Conservation (phyloP, 2,113 vertebrate genomes). For the Phoenicopterus ruber region DNA sequence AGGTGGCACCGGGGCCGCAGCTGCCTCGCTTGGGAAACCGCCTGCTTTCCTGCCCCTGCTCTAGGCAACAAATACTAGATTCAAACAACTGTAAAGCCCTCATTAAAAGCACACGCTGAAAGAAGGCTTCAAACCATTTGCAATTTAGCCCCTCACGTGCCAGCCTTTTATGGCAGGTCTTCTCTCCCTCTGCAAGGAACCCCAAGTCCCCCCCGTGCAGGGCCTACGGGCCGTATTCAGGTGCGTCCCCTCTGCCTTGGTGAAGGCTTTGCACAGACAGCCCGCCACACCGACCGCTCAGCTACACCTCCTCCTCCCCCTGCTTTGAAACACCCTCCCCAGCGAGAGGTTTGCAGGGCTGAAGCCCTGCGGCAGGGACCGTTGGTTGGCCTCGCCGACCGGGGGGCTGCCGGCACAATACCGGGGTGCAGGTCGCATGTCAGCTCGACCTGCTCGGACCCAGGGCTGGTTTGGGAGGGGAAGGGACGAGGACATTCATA, state of each 20-base stretch:
- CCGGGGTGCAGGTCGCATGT: accelerated
- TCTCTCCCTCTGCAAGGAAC: not conserved
- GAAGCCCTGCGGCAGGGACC: not conserved
- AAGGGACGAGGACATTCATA: not conserved
- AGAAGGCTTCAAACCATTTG: not conserved
- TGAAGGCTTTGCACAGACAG: not conserved
- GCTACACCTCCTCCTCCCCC: not conserved
- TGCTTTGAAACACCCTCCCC: not conserved
- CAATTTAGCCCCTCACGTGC: accelerated
- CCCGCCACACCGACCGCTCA: accelerated
- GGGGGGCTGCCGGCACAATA: accelerated
- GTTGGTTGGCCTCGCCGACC: accelerated
- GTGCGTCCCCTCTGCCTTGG: accelerated
- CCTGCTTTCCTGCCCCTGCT: not conserved
- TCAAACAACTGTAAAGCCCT: not conserved
- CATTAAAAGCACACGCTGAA: accelerated
- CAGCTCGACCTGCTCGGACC: accelerated
- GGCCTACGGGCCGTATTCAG: accelerated
- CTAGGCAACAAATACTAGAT: not conserved
- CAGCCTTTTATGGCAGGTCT: accelerated
- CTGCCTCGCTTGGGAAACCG: not conserved
- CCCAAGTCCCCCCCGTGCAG: accelerated
- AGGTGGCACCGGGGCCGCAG: not conserved
- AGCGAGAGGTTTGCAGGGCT: not conserved
- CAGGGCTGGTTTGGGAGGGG: not conserved